Conservation (phyloP, 1,140 invertebrate species). For the Campoletis sonorensis region DNA sequence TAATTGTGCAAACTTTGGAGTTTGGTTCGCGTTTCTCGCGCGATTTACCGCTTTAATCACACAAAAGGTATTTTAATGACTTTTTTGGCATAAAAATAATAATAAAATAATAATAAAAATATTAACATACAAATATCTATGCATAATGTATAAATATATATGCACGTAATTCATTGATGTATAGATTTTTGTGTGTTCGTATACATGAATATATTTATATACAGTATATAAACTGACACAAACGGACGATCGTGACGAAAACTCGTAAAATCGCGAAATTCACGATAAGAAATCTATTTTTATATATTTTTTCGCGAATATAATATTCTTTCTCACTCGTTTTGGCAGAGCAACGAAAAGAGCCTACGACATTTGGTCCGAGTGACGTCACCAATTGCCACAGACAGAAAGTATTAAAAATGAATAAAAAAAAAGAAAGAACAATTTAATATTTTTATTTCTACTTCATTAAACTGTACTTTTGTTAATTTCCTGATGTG, state of each 20-base stretch:
- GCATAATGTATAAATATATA: neutral
- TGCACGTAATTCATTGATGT: too few species aligned
- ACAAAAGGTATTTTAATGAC: neutral
- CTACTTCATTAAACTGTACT: too few species aligned
- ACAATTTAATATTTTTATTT: neutral
- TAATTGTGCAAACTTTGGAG: neutral
- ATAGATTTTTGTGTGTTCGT: too few species aligned
- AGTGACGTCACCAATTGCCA: neutral
- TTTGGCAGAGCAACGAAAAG: neutral
- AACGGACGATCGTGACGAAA: neutral
- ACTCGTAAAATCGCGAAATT: slow-evolving; percentile 15
- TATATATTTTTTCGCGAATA: slow-evolving; percentile 17
- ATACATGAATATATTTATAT: too few species aligned
- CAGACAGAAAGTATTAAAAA: neutral
- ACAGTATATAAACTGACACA: too few species aligned
- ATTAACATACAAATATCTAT: neutral
- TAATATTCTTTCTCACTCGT: neutral
- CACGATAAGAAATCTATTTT: slow-evolving; percentile 17
- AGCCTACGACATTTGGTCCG: neutral
- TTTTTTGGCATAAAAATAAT: neutral
- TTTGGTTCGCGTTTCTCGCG: slow-evolving; percentile 4
- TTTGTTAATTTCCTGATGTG: too few species aligned
- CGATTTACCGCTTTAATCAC: neutral
- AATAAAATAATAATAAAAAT: neutral
- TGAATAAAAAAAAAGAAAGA: neutral